These are phyloP conservation scores for Parelbella ahira DNA, from an alignment of 2,888 invertebrate genomes.

Conservation along the genomic window DNA sequence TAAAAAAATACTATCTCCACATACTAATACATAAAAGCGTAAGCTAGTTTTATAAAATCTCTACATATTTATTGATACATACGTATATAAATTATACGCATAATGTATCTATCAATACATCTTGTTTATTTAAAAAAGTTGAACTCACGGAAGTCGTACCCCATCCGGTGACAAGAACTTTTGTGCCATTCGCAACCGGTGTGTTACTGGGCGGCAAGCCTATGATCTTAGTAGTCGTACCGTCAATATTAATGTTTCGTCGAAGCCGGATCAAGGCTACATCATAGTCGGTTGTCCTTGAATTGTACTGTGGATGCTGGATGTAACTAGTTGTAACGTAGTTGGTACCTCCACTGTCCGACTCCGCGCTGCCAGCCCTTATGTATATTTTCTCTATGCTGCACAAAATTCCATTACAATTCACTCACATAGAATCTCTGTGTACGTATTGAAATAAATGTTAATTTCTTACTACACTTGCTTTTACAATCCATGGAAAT, in stretches of 20 bases:
- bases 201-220: slow-evolving; percentile 36
- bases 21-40: too few relatives aligned
- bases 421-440: too few relatives aligned
- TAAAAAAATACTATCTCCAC: too few relatives aligned
- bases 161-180: slow-evolving; percentile 55
- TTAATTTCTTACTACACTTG: too few relatives aligned
- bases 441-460: too few relatives aligned
- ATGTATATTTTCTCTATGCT: slow-evolving; percentile 47
- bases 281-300: slow-evolving; percentile 60
- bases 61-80: too few relatives aligned
- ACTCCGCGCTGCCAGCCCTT: slow-evolving; percentile 59
- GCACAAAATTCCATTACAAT: too few relatives aligned
- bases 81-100: too few relatives aligned
- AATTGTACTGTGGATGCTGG: slow-evolving; percentile 60
- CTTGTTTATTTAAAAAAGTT: too few relatives aligned
- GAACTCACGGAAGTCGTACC: slow-evolving; percentile 8
- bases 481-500: too few relatives aligned
- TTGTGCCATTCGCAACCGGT: slow-evolving; percentile 39
- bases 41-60: too few relatives aligned
- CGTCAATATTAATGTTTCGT: slow-evolving; percentile 49
- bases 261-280: slow-evolving; percentile 56
- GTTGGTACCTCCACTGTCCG: slow-evolving; percentile 54
- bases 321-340: slow-evolving; percentile 48
- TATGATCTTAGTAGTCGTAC: slow-evolving; percentile 42
- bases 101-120: too few relatives aligned